Evolutionary conservation across 2,113 vertebrate species (phyloP), one percentile per base, ranked within the genome.

Genomic region (Cryptotis parvus): DNA sequence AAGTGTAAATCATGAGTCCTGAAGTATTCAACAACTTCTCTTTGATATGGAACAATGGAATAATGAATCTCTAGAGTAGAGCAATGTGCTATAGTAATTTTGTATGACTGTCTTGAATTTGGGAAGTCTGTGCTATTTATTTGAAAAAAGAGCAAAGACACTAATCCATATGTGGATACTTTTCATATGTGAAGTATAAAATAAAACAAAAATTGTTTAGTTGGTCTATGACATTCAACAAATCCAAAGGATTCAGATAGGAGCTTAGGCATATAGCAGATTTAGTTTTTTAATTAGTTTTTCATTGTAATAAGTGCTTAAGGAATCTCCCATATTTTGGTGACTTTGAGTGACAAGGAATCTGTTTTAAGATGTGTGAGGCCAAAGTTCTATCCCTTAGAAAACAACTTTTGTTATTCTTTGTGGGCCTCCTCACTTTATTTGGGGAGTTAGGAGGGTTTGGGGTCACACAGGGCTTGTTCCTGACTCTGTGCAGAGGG

Each of bases 321-420:
- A 78, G 31, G 11, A 88, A 24, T 76, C 9, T 70, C 24, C 87
- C 37, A 43, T 72, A 4, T 29, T 35, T 91, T 80, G 35, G 58
- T 43, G 52, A 15, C 58, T 90, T 65, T 73, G 33, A 88, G 29
- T 68, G 69, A 3, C 29, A 92, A 76, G 33, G 58, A 58, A 29
- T 87, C 14, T 68, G n/a, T 91, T 89, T 90, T 49, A 80, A n/a
- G 9, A 87, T 33, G 6, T 49, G 4, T 49, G 31, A 49, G 73
- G 9, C 9, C 24, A 31, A 84, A 84, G 10, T 15, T 61, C 35
- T 69, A 55, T 26, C 24, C 33, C 76, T 37, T 43, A 41, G 41
- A 92, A 93, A 91, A 89, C 27, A 35, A 65, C 26, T 66, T 81
- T 12, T 85, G 4, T 39, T 58, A 58, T 58, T 58, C 22, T 58